Conservation (phyloP, 1,140 invertebrate species). For the Tetramorium simillimum region DNA sequence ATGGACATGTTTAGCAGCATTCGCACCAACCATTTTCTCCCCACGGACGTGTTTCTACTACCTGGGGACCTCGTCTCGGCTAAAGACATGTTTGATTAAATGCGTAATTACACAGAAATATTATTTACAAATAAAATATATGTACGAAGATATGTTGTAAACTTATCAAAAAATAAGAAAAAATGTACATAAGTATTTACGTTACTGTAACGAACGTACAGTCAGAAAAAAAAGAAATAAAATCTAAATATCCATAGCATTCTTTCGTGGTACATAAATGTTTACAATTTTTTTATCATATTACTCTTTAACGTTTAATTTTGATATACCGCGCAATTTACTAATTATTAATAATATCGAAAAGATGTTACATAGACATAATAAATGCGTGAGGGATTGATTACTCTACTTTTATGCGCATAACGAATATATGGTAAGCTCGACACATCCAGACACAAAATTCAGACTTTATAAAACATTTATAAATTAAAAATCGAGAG, state of each 20-base stretch:
- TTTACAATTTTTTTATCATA: too few relatives aligned
- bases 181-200: too few relatives aligned
- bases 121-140: neutral
- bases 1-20: neutral
- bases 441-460: too few relatives aligned
- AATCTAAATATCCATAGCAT: too few relatives aligned
- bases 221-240: too few relatives aligned
- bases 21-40: neutral
- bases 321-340: too few relatives aligned
- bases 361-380: conserved; percentile 26
- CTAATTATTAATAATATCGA: neutral
- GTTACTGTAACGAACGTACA: too few relatives aligned
- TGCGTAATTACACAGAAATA: neutral
- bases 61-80: neutral
- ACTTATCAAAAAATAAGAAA: too few relatives aligned
- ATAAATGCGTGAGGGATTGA: neutral
- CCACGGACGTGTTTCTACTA: neutral
- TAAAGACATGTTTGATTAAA: neutral
- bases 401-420: conserved; percentile 19
- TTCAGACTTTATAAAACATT: conserved; percentile 2
- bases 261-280: too few relatives aligned
- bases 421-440: neutral
- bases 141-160: too few relatives aligned
- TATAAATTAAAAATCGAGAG: conserved; percentile 12
- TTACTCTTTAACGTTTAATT: too few relatives aligned